Evolutionary conservation across 2,888 invertebrate species (phyloP), one percentile per base, ranked within the genome.

Genomic region (Cylloceria caligata): DNA sequence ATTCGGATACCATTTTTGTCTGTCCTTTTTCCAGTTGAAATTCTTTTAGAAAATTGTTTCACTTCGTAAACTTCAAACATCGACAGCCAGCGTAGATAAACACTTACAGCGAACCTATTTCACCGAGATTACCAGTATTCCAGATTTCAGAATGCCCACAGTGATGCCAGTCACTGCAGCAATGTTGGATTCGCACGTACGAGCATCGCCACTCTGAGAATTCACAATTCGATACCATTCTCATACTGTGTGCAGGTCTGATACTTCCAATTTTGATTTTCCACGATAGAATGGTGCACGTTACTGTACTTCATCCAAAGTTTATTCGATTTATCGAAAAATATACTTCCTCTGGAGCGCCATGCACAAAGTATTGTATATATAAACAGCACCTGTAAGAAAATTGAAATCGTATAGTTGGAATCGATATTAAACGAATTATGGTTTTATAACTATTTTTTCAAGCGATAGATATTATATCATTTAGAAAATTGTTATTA

Each of bases 211-310:
- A 67, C 47, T 57, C 55, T 47, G 60, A 27, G 49, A 68, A 76
- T 60, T 69, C 62, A 62, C 36, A 67, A 69, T 76, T 69, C 49
- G 16, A 49, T 36, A 13, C 49, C 3, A 42, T 62, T 52, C 69
- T 24, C 62, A 13, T 60, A 24, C 34, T 19, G 55, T 21, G 52
- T 52, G 52, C n/a, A 27, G 47, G 62, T 47, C 11, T 24, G 30
- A 24, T 42, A 21, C 34, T 60, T 27, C 30, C 60, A 68, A 68
- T 47, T 65, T 65, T 65, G 65, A 75, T 75, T 76, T 68, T 68
- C 42, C 60, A 34, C 75, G 34, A 62, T 68, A 60, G 36, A 68
- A 75, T 67, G 11, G 21, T 57, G 19, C 30, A 27, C 49, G 49
- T 52, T 19, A 16, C 64, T 5, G 2, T 30, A 47, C 65, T 68